Base-by-base conservation (phyloP, 1,140 invertebrate species). In the Bombus ignitus region DNA sequence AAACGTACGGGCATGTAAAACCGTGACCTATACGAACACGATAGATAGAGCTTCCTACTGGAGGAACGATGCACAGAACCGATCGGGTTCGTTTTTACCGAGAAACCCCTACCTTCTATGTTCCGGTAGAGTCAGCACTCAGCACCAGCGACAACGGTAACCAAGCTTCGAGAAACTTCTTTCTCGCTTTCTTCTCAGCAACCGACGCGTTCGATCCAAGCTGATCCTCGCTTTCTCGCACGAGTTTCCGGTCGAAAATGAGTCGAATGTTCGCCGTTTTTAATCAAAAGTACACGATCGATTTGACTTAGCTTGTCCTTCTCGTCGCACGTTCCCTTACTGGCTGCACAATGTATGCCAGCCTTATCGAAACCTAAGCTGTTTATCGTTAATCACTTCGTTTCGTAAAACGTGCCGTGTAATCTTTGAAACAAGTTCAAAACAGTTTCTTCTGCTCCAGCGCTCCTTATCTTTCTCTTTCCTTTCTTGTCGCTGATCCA, bases 131-230 rank as follows among this genome's bases (percentile, higher is more conserved):
- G 77, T 81, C 37, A 42, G 12, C 79, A 72, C 12, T 68, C 37
- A 15, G 6, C 79, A 81, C 22, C 79, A 42, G 35, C 32, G 65
- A 53, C 39, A 32, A 18, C 59, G n/a, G 59, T 35, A 66, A 71
- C 72, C 83, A 53, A 72, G 77, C 83, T 85, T 74, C 77, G 77
- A 83, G 80, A 83, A 83, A 86, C 81, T 86, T 83, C 80, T 72
- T 76, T 77, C 32, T 47, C 42, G 35, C 57, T 70, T 42, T 77
- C 62, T 47, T 70, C 78, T 2, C 25, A 18, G 10, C 39, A 10
- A 2, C 32, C 3, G n/a, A 62, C 25, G 72, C 57, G 47, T 66
- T 68, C 35, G n/a, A 77, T 28, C 9, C 65, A 10, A 80, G 65
- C 25, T 9, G 3, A 80, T 53, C 13, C 32, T 53, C 28, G 83